These are phyloP conservation scores for Tipula helvola DNA, from an alignment of 2,888 invertebrate species.

Conservation along the genomic window DNA sequence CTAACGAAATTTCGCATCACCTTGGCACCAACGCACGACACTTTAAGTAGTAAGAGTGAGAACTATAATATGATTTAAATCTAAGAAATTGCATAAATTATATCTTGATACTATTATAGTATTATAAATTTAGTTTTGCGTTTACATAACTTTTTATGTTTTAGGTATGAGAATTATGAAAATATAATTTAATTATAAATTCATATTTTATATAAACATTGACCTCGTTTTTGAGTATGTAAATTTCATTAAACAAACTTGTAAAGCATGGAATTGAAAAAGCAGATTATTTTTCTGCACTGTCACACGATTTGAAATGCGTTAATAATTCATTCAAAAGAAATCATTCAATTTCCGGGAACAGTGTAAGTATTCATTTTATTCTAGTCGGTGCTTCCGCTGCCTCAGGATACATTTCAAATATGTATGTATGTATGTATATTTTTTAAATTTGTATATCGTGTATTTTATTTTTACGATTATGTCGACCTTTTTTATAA, in stretches of 20 bases:
- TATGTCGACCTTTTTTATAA: neutral
- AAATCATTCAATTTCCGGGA: neutral
- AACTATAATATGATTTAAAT: neutral
- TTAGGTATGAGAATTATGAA: neutral
- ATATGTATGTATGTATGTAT: neutral
- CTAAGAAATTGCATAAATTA: neutral
- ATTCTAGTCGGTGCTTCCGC: neutral
- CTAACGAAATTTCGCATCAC: neutral
- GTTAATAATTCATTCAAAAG: neutral
- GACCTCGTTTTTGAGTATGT: neutral
- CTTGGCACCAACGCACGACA: neutral
- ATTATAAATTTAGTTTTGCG: neutral
- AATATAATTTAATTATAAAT: neutral
- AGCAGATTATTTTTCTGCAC: neutral
- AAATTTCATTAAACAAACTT: neutral
- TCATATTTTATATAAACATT: neutral
- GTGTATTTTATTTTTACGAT: neutral
- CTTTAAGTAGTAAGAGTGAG: neutral
- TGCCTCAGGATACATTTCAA: neutral
- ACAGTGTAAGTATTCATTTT: neutral
- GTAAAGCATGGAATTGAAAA: neutral
- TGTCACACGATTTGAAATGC: neutral
- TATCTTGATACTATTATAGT: neutral
- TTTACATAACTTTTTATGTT: neutral
- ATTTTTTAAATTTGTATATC: neutral